Conservation (phyloP, 2,797 vertebrate genomes). For the Epinephelus awoara region DNA sequence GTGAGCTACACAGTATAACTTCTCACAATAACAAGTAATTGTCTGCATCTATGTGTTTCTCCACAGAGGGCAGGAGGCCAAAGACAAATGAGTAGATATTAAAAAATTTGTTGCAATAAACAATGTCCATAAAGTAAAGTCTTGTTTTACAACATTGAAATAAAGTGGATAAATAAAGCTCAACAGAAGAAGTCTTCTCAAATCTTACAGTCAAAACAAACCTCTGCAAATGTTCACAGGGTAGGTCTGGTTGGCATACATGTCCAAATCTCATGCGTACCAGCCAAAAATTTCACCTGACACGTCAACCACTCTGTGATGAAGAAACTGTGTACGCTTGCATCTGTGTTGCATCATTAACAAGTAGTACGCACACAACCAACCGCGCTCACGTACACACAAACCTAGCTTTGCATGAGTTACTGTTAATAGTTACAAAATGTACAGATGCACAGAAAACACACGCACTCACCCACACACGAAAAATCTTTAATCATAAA, state of each 20-base stretch:
- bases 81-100: background rate
- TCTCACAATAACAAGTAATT: no score
- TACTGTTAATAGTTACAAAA: constrained; percentile 24
- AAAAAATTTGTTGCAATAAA: background rate
- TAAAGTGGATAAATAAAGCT: background rate
- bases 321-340: constrained; percentile 42
- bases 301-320: constrained; percentile 19
- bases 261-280: background rate
- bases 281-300: constrained; percentile 29
- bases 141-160: background rate
- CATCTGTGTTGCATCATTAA: constrained; percentile 64
- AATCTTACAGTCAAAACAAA: background rate
- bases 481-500: constrained; percentile 8
- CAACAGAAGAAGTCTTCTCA: background rate
- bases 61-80: background rate
- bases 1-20: no score
- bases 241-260: background rate
- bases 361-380: constrained; percentile 25
- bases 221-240: constrained; percentile 14
- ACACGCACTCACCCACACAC: background rate
- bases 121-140: background rate
- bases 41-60: background rate
- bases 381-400: background rate
- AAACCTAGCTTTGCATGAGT: constrained; percentile 7
- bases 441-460: constrained; percentile 8